Base-by-base conservation (phyloP, 2,113 vertebrate species). In the Chlorocebus sabaeus region DNA sequence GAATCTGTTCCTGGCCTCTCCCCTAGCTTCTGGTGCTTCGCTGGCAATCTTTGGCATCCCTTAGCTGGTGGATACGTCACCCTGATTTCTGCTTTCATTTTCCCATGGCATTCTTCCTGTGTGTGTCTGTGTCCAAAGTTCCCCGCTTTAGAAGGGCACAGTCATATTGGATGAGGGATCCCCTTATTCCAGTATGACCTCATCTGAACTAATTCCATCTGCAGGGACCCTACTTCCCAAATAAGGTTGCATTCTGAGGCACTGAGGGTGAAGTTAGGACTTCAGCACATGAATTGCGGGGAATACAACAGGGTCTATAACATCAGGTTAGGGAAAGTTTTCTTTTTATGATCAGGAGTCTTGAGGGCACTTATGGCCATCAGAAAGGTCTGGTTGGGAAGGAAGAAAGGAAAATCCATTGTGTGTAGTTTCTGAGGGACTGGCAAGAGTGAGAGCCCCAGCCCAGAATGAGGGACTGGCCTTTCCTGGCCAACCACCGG, bases 361-460 rank as follows among this genome's bases (percentile, higher is more conserved):
- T 14, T 4, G 25, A 23, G 32, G 61, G 25, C 7, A 9, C 27
- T 3, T 13, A 0, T 0, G 48, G 59, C 30, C 2, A 1, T 23
- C 30, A 5, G 64, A 9, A 25, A 3, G 5, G 23, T 52, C 52
- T 8, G 18, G 11, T 6, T 17, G n/a, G 27, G 59, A 20, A 43
- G 57, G 27, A 35, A 35, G 81, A 43, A 27, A 48, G 12, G 1
- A 5, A 30, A 10, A 3, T 3, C 13, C 11, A 1, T 2, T 3
- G 23, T 7, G 14, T 20, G 5, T 6, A 2, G 11, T 13, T 55
- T 17, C 64, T 23, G 20, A 32, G 70, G 11, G 8, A 73, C 48
- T 13, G 12, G 9, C 0, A 0, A 25, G 48, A 3, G 30, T 0
- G 35, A 2, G 5, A 14, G 32, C 16, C 16, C 32, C 25, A 9